Conservation (phyloP, 2,113 vertebrate species). For the Archocentrus centrarchus region DNA sequence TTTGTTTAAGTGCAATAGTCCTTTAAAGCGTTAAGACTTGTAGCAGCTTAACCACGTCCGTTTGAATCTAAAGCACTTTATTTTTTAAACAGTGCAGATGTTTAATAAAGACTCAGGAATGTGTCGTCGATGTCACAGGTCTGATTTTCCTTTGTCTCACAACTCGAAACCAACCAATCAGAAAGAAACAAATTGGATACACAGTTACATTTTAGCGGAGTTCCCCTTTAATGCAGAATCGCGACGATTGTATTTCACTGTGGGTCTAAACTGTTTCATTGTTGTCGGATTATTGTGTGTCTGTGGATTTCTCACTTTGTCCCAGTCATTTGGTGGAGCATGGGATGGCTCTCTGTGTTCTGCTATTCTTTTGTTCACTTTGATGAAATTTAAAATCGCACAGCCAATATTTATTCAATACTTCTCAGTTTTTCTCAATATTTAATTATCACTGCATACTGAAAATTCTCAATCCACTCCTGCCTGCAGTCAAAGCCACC, state of each 20-base stretch:
- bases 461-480: neutral
- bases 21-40: slow-evolving; percentile 59
- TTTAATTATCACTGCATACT: neutral
- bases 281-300: slow-evolving; percentile 29
- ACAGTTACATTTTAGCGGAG: slow-evolving; percentile 7
- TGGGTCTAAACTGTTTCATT: slow-evolving; percentile 55
- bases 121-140: slow-evolving; percentile 35
- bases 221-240: slow-evolving; percentile 50
- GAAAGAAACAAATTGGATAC: neutral
- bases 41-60: slow-evolving; percentile 54
- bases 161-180: slow-evolving; percentile 39
- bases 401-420: neutral
- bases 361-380: slow-evolving; percentile 7
- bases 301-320: neutral
- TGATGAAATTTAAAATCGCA: neutral
- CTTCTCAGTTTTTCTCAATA: slow-evolving; percentile 5
- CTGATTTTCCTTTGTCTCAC: slow-evolving; percentile 40
- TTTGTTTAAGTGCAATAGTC: slow-evolving; percentile 61
- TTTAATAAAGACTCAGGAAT: slow-evolving; percentile 71
- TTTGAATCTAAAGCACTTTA: slow-evolving; percentile 56
- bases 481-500: neutral
- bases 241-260: slow-evolving; percentile 59
- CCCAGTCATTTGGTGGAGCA: neutral
- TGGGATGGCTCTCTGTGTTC: slow-evolving; percentile 9
- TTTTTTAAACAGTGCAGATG: slow-evolving; percentile 39